Percentiles rank a stretch among this genome's conserved stretches.
Conservation (phyloP, 2,797 vertebrate genomes). For the Salarias fasciatus region DNA sequence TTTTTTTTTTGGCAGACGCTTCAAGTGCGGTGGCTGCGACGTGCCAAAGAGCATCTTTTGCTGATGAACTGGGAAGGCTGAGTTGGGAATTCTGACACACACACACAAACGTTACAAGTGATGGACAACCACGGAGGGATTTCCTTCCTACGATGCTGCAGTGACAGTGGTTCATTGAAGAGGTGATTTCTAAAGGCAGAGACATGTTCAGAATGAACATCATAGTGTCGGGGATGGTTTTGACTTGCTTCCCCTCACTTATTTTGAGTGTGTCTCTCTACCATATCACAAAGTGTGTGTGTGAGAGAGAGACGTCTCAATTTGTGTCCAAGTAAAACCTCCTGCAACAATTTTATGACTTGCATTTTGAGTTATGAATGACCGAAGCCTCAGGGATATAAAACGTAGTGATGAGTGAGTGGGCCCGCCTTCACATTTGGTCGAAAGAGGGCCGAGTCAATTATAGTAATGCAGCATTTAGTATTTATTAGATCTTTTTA, state of each 20-base stretch:
- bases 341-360: slow-evolving; percentile 52
- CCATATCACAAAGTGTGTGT: no score
- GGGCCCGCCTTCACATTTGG: slow-evolving; percentile 13
- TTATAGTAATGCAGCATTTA: slow-evolving; percentile 65
- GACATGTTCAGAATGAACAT: no score
- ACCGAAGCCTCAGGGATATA: slow-evolving; percentile 48
- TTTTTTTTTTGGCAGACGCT: slow-evolving; percentile 56
- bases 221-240: no score
- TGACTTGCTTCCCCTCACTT: no score
- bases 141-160: slow-evolving; percentile 16
- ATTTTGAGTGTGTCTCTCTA: no score
- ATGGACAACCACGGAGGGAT: slow-evolving; percentile 4
- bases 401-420: slow-evolving; percentile 32
- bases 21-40: slow-evolving; percentile 27
- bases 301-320: no score
- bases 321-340: slow-evolving; percentile 19
- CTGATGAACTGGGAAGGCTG: slow-evolving; percentile 25
- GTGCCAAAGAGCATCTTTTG: slow-evolving; percentile 44
- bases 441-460: slow-evolving; percentile 28
- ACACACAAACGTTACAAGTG: slow-evolving; percentile 14
- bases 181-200: no score
- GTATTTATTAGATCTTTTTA: slow-evolving; percentile 50
- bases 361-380: slow-evolving; percentile 46
- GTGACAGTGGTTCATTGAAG: no score
- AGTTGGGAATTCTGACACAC: slow-evolving; percentile 16